These are phyloP conservation scores for Frankliniella fusca DNA, from an alignment of 2,888 invertebrate species.

Conservation along the genomic window DNA sequence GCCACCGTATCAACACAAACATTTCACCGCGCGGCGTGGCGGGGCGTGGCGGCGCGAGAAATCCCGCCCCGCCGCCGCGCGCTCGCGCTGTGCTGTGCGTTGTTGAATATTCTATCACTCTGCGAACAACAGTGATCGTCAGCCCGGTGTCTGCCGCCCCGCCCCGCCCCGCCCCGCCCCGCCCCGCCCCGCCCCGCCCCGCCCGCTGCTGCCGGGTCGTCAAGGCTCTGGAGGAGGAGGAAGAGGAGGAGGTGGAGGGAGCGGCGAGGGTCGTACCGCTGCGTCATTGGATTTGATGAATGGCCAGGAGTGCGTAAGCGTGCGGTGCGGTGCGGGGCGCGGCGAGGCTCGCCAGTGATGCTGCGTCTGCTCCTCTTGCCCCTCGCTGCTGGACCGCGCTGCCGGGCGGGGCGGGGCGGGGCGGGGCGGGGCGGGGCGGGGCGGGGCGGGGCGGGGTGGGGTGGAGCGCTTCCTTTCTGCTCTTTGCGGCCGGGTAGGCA, in stretches of 20 bases:
- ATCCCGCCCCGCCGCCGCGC: background rate
- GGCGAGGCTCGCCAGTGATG: background rate
- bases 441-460: background rate
- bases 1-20: background rate
- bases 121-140: background rate
- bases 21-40: background rate
- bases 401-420: background rate
- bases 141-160: background rate
- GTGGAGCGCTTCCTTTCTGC: background rate
- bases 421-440: background rate
- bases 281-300: constrained; percentile 17
- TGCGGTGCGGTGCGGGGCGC: background rate
- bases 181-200: background rate
- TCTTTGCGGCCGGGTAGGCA: background rate
- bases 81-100: background rate
- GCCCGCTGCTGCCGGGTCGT: background rate
- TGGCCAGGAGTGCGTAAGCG: background rate
- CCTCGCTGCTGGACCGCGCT: background rate
- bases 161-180: background rate
- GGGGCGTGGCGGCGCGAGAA: background rate
- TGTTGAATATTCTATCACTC: constrained; percentile 22
- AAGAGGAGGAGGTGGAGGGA: background rate
- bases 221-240: constrained; percentile 5
- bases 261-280: background rate
- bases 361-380: no score